These are phyloP conservation scores for Spisula subtruncata DNA, from an alignment of 2,888 invertebrate species.

Conservation along the genomic window DNA sequence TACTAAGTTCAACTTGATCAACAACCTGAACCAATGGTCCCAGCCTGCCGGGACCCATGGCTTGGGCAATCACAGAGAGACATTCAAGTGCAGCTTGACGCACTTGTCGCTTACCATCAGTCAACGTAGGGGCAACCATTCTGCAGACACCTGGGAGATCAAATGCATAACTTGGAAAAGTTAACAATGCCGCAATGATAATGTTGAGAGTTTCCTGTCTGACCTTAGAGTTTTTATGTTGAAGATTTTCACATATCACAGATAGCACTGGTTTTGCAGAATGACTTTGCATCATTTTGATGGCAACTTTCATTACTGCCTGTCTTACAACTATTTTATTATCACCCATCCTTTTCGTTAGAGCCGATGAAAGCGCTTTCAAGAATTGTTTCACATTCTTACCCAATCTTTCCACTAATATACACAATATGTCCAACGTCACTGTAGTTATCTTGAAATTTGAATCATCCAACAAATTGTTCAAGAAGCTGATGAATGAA, in stretches of 20 bases:
- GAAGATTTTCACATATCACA: conserved; percentile 89
- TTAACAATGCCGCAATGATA: conserved; percentile 92
- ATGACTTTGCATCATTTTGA: conserved; percentile 89
- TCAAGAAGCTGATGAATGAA: conserved; percentile 90
- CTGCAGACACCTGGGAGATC: conserved; percentile 89
- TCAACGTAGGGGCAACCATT: conserved; percentile 88
- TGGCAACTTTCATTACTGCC: conserved; percentile 88
- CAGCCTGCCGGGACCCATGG: conserved; percentile 90
- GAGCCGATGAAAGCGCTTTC: conserved; percentile 88
- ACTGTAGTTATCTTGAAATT: conserved; percentile 89
- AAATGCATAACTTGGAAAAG: conserved; percentile 93
- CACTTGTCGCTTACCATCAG: conserved; percentile 92
- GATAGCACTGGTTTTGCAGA: conserved; percentile 89
- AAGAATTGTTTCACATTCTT: conserved; percentile 88
- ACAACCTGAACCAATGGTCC: conserved; percentile 90
- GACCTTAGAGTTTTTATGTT: conserved; percentile 89
- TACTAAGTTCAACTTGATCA: conserved; percentile 87
- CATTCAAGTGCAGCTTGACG: conserved; percentile 94
- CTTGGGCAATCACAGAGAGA: conserved; percentile 93
- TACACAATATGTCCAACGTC: conserved; percentile 88
- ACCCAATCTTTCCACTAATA: conserved; percentile 88
- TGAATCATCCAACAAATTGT: conserved; percentile 90
- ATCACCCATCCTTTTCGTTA: conserved; percentile 89
- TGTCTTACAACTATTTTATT: conserved; percentile 89
- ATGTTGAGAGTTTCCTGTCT: conserved; percentile 93